Evolutionary conservation across 2,113 vertebrate species (phyloP).

Genomic region (Protobothrops mucrosquamatus): DNA sequence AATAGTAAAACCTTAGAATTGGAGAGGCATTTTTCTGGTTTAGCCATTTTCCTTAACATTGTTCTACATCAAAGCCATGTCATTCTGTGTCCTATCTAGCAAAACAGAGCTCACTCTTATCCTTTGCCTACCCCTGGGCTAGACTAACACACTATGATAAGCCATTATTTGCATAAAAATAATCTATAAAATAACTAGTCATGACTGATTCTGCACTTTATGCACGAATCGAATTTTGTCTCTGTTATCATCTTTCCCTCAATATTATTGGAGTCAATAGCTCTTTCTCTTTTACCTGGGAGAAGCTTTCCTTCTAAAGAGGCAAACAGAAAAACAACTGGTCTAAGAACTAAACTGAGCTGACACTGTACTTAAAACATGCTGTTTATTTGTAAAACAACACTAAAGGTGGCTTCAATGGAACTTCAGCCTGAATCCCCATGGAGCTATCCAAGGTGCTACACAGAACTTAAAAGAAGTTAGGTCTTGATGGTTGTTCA

Average conservation of each 20-base stretch:
- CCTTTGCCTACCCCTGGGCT: no score
- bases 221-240: not conserved
- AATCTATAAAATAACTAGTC: not conserved
- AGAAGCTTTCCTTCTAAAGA: not conserved
- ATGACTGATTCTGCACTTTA: not conserved
- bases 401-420: not conserved
- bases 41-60: not conserved
- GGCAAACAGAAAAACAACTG: not conserved
- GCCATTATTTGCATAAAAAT: not conserved
- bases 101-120: not conserved
- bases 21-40: not conserved
- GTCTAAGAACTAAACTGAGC: not conserved
- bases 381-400: not conserved
- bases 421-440: not conserved
- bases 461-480: not conserved
- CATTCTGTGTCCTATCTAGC: not conserved
- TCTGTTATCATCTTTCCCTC: not conserved
- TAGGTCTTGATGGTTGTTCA: not conserved
- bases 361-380: not conserved
- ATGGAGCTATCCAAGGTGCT: conserved; percentile 9
- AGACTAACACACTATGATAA: not conserved
- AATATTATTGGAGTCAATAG: not conserved
- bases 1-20: not conserved
- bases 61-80: not conserved
- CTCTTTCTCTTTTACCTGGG: not conserved